Base-by-base conservation (phyloP, 1,140 invertebrate genomes). In the Eufriesea mexicana region DNA sequence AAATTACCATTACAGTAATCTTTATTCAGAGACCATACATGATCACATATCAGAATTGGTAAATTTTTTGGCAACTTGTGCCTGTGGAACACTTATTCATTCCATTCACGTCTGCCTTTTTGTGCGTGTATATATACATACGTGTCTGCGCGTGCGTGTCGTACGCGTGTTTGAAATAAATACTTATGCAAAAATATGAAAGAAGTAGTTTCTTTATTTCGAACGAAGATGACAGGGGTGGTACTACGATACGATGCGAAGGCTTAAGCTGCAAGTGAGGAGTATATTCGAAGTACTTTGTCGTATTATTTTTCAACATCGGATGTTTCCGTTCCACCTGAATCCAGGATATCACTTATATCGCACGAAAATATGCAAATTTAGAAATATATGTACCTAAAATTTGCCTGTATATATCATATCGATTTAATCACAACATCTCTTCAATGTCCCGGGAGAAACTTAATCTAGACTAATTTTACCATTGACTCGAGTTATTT, bases 61-160 rank as follows among this genome's bases (percentile, higher is more conserved):
- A 79, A 71, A 77, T 88, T 89, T 78, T 91, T 91, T 92, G 92
- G 92, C 93, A 93, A 94, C 93, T 94, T 94, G 93, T 94, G 94
- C 94, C 93, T 93, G 94, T 94, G 94, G 93, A 94, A 93, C 92
- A 93, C 86, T 92, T 93, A 91, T 90, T 82, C 77, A 89, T 89
- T 89, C 84, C 84, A 86, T 86, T 83, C 73, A 62, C 82, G 87
- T 80, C 75, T 86, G 84, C 86, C 86, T 77, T 79, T 84, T 78
- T 83, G 35, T 88, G 61, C 64, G 74, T 83, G 79, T 70, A 55
- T 72, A 55, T 72, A 35, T 66, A 73, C 61, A 47, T 25, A 66
- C 35, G 57, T 86, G 79, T 49, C 14, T 81, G 62, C 83, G 83
- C 83, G 79, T 85, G 83, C 66, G 45, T 74, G 67, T 82, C 79